Conservation (phyloP, 2,113 vertebrate genomes). For the rabbit (Oryctolagus cuniculus) region mOryCun1.1 NC_091437.1:21741001-21741500, state of each 20-base stretch:
- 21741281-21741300: neutral
- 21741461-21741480: neutral
- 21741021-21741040: conserved; percentile 86
- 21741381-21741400: too few species aligned
- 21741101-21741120: conserved; percentile 77
- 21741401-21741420: accelerated
- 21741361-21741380: neutral
- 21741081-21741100: conserved; percentile 56
- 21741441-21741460: neutral
- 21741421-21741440: neutral
- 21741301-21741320: neutral
- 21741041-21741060: conserved; percentile 91
- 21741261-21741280: conserved; percentile 19
- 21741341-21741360: neutral
- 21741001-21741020: conserved; percentile 65
- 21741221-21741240: conserved; percentile 62
- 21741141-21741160: conserved; percentile 68
- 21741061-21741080: conserved; percentile 69
- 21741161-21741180: neutral
- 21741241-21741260: conserved; percentile 72
- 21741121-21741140: conserved; percentile 66
- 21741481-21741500: too few species aligned
- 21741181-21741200: too few species aligned
- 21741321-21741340: neutral
- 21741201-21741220: conserved; percentile 68